Conservation (phyloP, 1,140 invertebrate species). For the Monochamus saltuarius region DNA sequence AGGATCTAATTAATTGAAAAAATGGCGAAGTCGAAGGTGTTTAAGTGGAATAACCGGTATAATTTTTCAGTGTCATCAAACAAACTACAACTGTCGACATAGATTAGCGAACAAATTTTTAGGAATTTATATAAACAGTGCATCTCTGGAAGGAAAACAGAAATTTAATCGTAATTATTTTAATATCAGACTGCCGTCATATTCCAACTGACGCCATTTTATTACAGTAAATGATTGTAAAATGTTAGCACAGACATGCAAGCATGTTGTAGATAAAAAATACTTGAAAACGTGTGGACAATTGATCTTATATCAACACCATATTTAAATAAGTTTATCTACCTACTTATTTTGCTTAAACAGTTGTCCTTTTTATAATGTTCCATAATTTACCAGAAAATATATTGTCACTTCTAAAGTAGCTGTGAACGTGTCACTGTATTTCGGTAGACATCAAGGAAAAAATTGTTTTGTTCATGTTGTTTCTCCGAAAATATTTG, state of each 20-base stretch:
- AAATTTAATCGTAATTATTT: neutral
- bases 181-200: neutral
- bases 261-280: conserved; percentile 13
- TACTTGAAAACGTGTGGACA: conserved; percentile 20
- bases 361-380: conserved; percentile 18
- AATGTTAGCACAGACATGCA: neutral
- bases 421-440: neutral
- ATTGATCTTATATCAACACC: conserved; percentile 2
- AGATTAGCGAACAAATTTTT: neutral
- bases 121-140: neutral
- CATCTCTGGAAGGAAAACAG: neutral
- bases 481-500: neutral
- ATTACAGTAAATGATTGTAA: neutral
- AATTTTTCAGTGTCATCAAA: neutral
- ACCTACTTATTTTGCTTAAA: conserved; percentile 21
- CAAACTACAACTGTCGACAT: neutral
- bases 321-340: conserved; percentile 31
- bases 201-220: conserved; percentile 9
- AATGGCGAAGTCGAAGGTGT: too few relatives aligned
- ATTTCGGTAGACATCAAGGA: neutral
- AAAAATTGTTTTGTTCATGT: neutral
- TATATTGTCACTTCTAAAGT: neutral
- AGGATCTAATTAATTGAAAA: too few relatives aligned
- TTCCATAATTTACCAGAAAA: conserved; percentile 14
- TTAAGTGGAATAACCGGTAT: neutral